Evolutionary conservation across 1,140 invertebrate genomes (phyloP), one percentile per base, ranked within the genome.

Genomic region (Drosophila tani): DNA sequence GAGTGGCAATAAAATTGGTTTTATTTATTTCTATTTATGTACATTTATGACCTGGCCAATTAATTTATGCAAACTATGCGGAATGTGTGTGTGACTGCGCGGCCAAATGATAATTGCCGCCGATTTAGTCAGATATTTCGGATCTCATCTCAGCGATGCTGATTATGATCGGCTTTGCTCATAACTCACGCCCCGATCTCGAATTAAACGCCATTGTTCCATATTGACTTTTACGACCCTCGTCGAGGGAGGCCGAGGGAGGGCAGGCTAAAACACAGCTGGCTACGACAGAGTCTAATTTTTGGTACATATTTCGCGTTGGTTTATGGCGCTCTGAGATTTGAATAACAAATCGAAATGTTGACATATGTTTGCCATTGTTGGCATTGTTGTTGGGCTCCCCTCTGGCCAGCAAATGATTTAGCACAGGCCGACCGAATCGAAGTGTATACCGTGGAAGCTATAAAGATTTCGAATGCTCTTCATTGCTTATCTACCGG

Each of bases 301-400:
- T 77, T 79, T 81, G 59, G 66, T 79, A 43, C 51, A n/a, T 56
- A 41, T 51, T 40, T 21, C 62, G 65, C 24, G 19, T 46, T 70
- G 51, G 21, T 71, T 87, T 87, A 79, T 87, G 82, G 78, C 70
- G 64, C 63, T 71, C 66, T 55, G 53, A 46, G 59, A 88, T 88
- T 88, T 84, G 78, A 84, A 88, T 88, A 84, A 88, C 81, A 88
- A 88, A 88, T 81, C 81, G 68, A 88, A 84, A 84, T 84, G 84
- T 84, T 84, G 84, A 88, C 81, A 86, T 86, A 82, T 86, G 79
- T 71, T 87, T 76, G 83, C 74, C 81, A 79, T 88, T 88, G 68
- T 81, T 75, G 73, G 46, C 73, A 82, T 87, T 86, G 79, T 75
- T 66, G 51, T 14, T 55, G 51, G 65, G 47, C 55, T 75, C 49